These are phyloP conservation scores for Adelphocoris suturalis DNA, from an alignment of 2,888 invertebrate species.

Conservation along the genomic window DNA sequence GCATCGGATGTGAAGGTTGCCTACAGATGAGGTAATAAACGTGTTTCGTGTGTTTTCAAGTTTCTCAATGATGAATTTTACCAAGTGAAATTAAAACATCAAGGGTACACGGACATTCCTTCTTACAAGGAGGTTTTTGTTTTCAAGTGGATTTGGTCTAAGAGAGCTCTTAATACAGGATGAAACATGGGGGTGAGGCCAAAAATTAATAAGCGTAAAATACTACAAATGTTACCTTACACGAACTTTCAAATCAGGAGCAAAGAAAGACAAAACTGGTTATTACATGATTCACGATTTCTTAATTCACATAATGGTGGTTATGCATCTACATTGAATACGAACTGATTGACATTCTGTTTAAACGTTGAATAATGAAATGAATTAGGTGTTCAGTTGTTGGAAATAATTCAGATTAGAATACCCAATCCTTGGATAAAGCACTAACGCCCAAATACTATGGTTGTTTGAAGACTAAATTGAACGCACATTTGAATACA, in stretches of 20 bases:
- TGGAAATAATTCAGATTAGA: too few relatives aligned
- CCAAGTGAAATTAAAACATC: neutral
- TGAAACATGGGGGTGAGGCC: neutral
- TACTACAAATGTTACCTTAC: slow-evolving; percentile 41
- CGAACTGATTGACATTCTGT: too few relatives aligned
- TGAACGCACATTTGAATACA: too few relatives aligned
- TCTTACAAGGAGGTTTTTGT: slow-evolving; percentile 27
- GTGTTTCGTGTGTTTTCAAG: neutral
- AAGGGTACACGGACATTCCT: slow-evolving; percentile 28
- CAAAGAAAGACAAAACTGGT: slow-evolving; percentile 34
- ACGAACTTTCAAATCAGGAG: slow-evolving; percentile 66
- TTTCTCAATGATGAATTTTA: neutral
- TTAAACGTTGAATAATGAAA: too few relatives aligned
- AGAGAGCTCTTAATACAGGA: neutral
- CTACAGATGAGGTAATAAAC: neutral
- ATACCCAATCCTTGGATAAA: too few relatives aligned
- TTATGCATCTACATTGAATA: neutral
- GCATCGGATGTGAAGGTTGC: neutral
- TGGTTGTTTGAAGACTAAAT: too few relatives aligned
- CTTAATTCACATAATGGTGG: neutral
- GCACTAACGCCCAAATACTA: too few relatives aligned
- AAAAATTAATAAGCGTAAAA: slow-evolving; percentile 12
- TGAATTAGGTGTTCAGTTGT: too few relatives aligned
- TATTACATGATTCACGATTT: neutral
- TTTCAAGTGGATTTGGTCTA: neutral